phyloP scores from a whole-genome alignment of 2,797 vertebrate genomes.

The Pipistrellus pipistrellus region DNA sequence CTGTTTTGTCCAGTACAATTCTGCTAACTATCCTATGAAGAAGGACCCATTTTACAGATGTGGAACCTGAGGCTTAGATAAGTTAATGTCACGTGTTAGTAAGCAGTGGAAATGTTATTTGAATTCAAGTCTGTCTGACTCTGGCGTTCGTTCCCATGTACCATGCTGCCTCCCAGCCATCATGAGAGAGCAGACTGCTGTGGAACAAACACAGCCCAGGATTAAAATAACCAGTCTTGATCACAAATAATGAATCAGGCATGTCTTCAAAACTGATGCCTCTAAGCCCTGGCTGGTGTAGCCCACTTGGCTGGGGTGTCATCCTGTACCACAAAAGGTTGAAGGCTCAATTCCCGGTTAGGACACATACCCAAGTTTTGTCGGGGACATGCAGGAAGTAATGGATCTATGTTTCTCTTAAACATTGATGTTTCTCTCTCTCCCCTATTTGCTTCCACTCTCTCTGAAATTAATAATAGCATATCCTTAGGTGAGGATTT shows the following conservation, averaged over 20 bases:
- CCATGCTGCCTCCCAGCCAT: neutral
- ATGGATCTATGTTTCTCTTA: neutral
- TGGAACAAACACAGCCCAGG: neutral
- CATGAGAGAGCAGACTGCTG: neutral
- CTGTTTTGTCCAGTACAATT: neutral
- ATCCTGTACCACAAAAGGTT: neutral
- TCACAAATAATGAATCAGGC: neutral
- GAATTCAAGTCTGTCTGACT: neutral
- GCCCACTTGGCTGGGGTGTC: neutral
- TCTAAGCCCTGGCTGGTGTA: neutral
- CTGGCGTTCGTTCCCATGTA: neutral
- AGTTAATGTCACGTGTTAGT: neutral
- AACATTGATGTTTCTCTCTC: neutral
- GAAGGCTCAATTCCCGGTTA: neutral
- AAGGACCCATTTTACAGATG: neutral
- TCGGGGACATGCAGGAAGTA: neutral
- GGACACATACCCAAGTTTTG: neutral
- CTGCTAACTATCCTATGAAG: neutral
- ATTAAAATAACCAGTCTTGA: neutral
- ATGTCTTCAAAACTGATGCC: neutral
- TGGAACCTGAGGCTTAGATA: neutral
- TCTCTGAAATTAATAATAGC: neutral
- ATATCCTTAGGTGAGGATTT: neutral
- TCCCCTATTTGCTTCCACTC: neutral
- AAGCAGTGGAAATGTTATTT: neutral